phyloP scores from a whole-genome alignment of 1,140 invertebrate genomes.

The Magallana ariakensis region DNA sequence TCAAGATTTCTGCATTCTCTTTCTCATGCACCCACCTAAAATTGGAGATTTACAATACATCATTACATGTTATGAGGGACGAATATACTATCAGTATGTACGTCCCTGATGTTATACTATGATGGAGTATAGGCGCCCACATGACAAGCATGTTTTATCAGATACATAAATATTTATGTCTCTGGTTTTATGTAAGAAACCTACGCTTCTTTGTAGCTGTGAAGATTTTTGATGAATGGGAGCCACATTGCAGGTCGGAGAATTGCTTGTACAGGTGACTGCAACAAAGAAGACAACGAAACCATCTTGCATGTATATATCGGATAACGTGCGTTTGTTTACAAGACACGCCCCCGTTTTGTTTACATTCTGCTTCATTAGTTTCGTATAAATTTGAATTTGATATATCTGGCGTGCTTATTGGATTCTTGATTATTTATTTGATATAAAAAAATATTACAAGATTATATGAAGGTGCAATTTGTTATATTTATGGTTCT shows the following conservation, averaged over 20 bases:
- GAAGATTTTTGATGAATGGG: conserved; percentile 56
- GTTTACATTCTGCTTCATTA: not conserved
- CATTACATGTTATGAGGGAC: no score
- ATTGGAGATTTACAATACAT: not conserved
- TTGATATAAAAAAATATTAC: no score
- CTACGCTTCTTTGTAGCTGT: conserved; percentile 62
- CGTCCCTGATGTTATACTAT: no score
- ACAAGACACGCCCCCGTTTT: conserved; percentile 30
- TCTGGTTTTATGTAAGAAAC: not conserved
- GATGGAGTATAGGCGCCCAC: no score
- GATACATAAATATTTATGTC: no score
- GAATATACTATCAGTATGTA: no score
- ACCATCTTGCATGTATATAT: not conserved
- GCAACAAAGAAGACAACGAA: conserved; percentile 50
- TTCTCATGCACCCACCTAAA: not conserved
- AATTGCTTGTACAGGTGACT: conserved; percentile 59
- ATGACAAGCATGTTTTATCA: no score
- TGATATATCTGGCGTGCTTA: no score
- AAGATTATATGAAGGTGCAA: no score
- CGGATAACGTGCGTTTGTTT: not conserved
- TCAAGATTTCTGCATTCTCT: conserved; percentile 24
- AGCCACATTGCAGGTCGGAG: conserved; percentile 66
- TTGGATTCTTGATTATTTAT: no score
- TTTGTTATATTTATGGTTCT: no score
- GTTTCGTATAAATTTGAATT: not conserved